phyloP scores from a whole-genome alignment of 2,797 vertebrate species.

The Gephyroberyx darwinii region DNA sequence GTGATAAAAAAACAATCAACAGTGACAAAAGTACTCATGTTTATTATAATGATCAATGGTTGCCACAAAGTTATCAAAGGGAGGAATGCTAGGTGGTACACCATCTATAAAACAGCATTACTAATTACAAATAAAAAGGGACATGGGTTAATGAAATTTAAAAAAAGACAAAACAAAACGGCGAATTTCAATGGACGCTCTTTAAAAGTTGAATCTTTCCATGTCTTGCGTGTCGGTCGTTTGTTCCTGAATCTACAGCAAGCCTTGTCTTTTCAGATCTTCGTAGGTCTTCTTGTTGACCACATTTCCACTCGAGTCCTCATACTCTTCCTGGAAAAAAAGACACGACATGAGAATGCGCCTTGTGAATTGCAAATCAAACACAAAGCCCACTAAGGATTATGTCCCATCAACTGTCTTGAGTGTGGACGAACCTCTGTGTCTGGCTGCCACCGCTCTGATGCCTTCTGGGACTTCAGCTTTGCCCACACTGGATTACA shows the following conservation, averaged over 20 bases:
- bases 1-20: neutral
- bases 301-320: constrained; percentile 97
- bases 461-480: constrained; percentile 96
- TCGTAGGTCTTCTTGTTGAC: constrained; percentile 99
- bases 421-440: constrained; percentile 85
- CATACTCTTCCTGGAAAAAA: constrained; percentile 91
- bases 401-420: rapidly evolving
- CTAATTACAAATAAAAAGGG: constrained; percentile 59
- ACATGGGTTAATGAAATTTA: constrained; percentile 1
- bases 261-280: constrained; percentile 96
- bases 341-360: neutral
- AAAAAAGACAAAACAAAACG: constrained; percentile 33
- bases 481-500: constrained; percentile 92
- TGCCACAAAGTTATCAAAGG: constrained; percentile 50
- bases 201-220: neutral
- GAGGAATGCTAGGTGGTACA: constrained; percentile 7
- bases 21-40: constrained; percentile 52
- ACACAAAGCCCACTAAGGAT: neutral
- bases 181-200: constrained; percentile 3
- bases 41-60: constrained; percentile 65
- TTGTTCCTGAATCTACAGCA: constrained; percentile 81
- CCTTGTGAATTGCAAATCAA: neutral
- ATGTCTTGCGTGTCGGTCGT: neutral
- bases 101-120: constrained; percentile 49
- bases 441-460: constrained; percentile 96